Evolutionary conservation across 2,113 vertebrate genomes (phyloP).

Genomic region (Polypterus senegalus): DNA sequence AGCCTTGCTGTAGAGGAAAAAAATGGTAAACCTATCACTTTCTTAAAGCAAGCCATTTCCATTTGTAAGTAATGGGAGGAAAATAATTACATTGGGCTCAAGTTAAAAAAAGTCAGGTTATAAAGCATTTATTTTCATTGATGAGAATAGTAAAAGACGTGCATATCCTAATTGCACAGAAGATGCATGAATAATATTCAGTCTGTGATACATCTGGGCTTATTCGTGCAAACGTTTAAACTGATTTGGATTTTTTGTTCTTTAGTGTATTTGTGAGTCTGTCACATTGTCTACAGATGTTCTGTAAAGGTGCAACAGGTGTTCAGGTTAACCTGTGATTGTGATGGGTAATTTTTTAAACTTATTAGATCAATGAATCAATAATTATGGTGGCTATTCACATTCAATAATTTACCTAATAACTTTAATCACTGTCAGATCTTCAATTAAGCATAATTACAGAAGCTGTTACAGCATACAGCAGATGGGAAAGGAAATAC

Average conservation of each 20-base stretch:
- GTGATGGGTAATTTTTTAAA: constrained; percentile 76
- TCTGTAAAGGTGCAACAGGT: constrained; percentile 65
- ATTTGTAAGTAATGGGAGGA: neutral
- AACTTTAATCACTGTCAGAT: constrained; percentile 82
- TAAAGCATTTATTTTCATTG: no score
- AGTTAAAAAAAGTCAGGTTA: no score
- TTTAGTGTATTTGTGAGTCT: constrained; percentile 20
- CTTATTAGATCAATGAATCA: constrained; percentile 91
- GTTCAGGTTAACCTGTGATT: constrained; percentile 64
- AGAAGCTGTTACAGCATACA: constrained; percentile 72
- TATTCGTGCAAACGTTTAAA: no score
- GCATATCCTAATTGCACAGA: no score
- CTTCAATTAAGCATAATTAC: constrained; percentile 79
- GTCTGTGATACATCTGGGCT: no score
- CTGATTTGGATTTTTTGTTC: no score
- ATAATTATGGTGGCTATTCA: constrained; percentile 72
- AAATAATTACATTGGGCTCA: no score
- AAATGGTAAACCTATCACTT: constrained; percentile 1
- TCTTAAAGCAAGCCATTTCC: constrained; percentile 1
- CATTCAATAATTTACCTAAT: constrained; percentile 67
- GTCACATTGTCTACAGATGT: constrained; percentile 62
- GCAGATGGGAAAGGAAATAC: constrained; percentile 65
- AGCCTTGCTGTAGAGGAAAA: neutral
- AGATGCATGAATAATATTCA: no score
- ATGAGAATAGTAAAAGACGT: no score